phyloP scores from a whole-genome alignment of 2,797 vertebrate species.

The Anniella stebbinsi region DNA sequence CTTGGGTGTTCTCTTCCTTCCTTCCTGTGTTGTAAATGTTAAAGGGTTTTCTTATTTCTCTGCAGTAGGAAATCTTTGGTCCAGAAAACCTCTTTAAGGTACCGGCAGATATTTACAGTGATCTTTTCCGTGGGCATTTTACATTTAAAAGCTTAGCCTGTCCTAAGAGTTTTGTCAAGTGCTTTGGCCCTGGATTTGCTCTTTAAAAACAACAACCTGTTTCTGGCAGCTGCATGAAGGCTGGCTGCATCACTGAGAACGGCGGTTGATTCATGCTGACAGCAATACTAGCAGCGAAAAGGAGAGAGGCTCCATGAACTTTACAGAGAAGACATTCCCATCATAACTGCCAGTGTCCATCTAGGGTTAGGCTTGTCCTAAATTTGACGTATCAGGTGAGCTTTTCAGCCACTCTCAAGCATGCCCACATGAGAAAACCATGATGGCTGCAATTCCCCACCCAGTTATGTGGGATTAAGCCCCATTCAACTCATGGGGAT shows the following conservation, averaged over 20 bases:
- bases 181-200: slow-evolving; percentile 6
- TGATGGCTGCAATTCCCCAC: no score
- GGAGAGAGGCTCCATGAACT: not conserved
- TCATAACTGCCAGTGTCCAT: slow-evolving; percentile 5
- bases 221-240: slow-evolving; percentile 11
- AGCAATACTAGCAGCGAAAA: not conserved
- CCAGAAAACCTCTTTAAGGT: slow-evolving; percentile 1
- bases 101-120: not conserved
- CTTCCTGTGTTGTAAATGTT: not conserved
- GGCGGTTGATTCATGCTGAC: slow-evolving; percentile 2
- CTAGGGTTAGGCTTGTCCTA: not conserved
- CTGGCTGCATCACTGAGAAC: not conserved
- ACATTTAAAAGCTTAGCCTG: slow-evolving; percentile 20
- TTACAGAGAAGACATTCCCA: not conserved
- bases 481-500: not conserved
- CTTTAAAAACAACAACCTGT: not conserved
- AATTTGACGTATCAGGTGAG: not conserved
- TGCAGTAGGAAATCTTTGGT: not conserved
- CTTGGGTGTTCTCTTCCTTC: not conserved
- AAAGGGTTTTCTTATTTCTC: not conserved
- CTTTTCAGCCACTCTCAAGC: not conserved
- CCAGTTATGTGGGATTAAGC: not conserved
- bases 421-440: not conserved
- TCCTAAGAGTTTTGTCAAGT: slow-evolving; percentile 36
- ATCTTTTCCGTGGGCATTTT: not conserved